These are phyloP conservation scores for Yponomeuta evonymella DNA, from an alignment of 2,888 invertebrate genomes.

Conservation along the genomic window DNA sequence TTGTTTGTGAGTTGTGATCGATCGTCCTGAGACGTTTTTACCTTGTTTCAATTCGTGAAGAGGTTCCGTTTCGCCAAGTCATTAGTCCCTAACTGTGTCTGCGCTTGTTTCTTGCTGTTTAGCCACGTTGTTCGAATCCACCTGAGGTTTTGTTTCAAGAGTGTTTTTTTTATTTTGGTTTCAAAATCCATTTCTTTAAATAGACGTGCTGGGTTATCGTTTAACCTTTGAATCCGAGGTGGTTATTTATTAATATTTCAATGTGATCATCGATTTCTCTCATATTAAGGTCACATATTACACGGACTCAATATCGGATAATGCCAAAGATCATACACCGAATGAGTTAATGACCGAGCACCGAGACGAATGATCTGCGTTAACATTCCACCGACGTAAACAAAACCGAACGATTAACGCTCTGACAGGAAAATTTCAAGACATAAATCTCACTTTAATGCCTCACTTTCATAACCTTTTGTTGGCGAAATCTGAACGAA, in stretches of 20 bases:
- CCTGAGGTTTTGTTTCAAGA: neutral
- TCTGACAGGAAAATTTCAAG: constrained; percentile 47
- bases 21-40: constrained; percentile 67
- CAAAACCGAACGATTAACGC: constrained; percentile 29
- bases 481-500: constrained; percentile 7
- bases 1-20: constrained; percentile 69
- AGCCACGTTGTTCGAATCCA: neutral
- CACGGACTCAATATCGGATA: constrained; percentile 5
- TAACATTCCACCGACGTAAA: constrained; percentile 23
- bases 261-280: constrained; percentile 35
- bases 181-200: neutral
- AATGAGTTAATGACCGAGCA: constrained; percentile 12
- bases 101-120: constrained; percentile 2
- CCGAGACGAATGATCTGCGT: constrained; percentile 10
- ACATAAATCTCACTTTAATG: constrained; percentile 54
- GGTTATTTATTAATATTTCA: constrained; percentile 1
- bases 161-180: neutral
- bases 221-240: neutral
- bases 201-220: neutral
- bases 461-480: constrained; percentile 26
- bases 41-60: constrained; percentile 65
- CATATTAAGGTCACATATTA: constrained; percentile 22
- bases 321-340: constrained; percentile 12
- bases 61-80: constrained; percentile 70
- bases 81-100: constrained; percentile 40